Base-by-base conservation (phyloP, 2,797 vertebrate genomes). In the Chaunax sp. region DNA sequence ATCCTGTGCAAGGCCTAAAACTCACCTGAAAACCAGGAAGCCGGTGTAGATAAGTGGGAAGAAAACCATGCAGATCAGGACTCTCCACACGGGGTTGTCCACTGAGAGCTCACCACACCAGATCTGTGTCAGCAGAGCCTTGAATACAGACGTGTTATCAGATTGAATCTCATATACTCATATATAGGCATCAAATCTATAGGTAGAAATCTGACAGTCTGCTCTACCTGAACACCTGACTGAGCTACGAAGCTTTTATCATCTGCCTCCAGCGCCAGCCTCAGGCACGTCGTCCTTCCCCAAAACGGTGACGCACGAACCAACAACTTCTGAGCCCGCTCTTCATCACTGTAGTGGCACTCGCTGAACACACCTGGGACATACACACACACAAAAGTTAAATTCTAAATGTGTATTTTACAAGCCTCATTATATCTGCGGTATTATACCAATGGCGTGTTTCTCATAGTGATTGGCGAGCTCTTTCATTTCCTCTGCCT, bases 41-140 rank as follows among this genome's bases (percentile, higher is more conserved):
- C 87, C 75, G 0, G 95, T 96, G 87, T 93, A 95, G 76, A 98
- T 94, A 38, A 98, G 90, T 0, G 97, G 97, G 75, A 95, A 95
- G 87, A 92, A 92, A 54, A 96, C 46, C 94, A 98, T 94, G 85
- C 96, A 96, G 1, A 89, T 18, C 1, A 96, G 72, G 15, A 99
- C 87, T 33, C 85, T 90, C 95, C 96, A 99, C 9, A 96, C 87
- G 5, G 92, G 90, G 0, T 96, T 98, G 81, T 95, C 94, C 69
- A 96, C 95, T 0, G 93, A 92, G 47, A 99, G 91, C 87, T 96
- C 93, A 0, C 98, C 97, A 92, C 94, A 99, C 98, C 98, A 99
- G 84, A 98, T 97, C 90, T 96, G 95, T 57, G 97, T 99, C 75
- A 99, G 92, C 64, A 97, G 94, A 80, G 93, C 95, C 98, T 99